phyloP scores from a whole-genome alignment of 2,797 vertebrate species.

The Tamandua tetradactyla region DNA sequence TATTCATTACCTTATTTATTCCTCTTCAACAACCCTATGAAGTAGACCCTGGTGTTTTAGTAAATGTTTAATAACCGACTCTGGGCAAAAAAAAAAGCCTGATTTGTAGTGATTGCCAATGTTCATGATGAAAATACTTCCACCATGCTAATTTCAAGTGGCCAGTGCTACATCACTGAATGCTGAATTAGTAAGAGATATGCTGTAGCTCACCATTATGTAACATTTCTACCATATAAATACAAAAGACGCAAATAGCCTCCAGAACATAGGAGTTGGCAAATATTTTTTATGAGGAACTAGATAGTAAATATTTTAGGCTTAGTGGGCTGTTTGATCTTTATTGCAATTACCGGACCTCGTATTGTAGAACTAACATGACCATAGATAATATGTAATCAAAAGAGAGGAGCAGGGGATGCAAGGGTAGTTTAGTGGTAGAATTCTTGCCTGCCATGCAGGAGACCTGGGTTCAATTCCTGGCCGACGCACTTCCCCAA shows the following conservation, averaged over 20 bases:
- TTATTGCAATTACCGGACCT: neutral
- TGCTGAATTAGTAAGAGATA: neutral
- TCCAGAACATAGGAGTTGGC: neutral
- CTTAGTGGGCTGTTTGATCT: too few species aligned
- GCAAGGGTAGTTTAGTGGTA: too few species aligned
- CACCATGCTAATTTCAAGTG: neutral
- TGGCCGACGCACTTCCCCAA: too few species aligned
- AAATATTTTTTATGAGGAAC: neutral
- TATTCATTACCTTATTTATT: neutral
- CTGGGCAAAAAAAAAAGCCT: neutral
- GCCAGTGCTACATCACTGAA: neutral
- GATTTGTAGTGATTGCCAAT: neutral
- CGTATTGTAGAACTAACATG: neutral
- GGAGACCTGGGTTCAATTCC: too few species aligned
- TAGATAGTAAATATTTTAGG: too few species aligned
- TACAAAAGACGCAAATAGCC: neutral
- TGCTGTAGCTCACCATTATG: neutral
- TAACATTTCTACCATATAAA: neutral
- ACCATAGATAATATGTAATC: neutral
- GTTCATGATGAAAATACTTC: neutral
- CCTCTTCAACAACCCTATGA: neutral
- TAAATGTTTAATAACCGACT: slow-evolving; percentile 6
- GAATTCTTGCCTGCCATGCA: too few species aligned
- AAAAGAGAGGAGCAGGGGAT: neutral
- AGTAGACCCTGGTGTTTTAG: neutral